These are phyloP conservation scores for Zaprionus camerounensis DNA, from an alignment of 1,140 invertebrate genomes.

Conservation along the genomic window DNA sequence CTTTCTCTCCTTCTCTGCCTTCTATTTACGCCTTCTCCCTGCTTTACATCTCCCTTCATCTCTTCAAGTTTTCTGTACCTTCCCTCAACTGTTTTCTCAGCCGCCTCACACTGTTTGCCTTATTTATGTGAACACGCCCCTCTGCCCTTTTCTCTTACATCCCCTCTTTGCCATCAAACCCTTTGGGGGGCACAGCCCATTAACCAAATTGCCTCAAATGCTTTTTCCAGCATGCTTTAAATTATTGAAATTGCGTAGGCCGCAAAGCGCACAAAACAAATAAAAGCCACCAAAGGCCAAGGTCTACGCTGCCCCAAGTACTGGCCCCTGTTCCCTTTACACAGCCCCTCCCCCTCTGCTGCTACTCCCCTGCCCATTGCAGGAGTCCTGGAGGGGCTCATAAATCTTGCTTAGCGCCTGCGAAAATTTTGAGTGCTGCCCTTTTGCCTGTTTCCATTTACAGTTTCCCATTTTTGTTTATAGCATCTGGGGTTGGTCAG, in stretches of 20 bases:
- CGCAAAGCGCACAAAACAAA: constrained; percentile 31
- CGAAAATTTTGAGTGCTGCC: constrained; percentile 47
- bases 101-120: constrained; percentile 17
- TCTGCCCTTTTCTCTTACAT: neutral
- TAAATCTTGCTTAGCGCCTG: constrained; percentile 76
- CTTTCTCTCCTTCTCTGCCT: neutral
- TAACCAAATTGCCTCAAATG: constrained; percentile 76
- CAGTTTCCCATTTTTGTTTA: constrained; percentile 30
- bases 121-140: constrained; percentile 56
- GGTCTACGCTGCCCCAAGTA: constrained; percentile 41
- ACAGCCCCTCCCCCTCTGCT: too few relatives aligned
- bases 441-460: constrained; percentile 16
- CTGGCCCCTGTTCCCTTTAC: neutral
- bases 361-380: too few relatives aligned
- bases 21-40: neutral
- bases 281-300: constrained; percentile 64
- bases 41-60: neutral
- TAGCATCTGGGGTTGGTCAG: constrained; percentile 57
- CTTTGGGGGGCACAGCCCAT: constrained; percentile 68
- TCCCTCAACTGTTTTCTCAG: neutral
- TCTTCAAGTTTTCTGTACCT: neutral
- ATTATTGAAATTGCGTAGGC: constrained; percentile 11
- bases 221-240: constrained; percentile 43
- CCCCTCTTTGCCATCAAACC: constrained; percentile 26
- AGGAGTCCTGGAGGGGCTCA: constrained; percentile 50